Evolutionary conservation across 2,797 vertebrate species (phyloP).

Genomic region (Triplophysa bombifrons): DNA sequence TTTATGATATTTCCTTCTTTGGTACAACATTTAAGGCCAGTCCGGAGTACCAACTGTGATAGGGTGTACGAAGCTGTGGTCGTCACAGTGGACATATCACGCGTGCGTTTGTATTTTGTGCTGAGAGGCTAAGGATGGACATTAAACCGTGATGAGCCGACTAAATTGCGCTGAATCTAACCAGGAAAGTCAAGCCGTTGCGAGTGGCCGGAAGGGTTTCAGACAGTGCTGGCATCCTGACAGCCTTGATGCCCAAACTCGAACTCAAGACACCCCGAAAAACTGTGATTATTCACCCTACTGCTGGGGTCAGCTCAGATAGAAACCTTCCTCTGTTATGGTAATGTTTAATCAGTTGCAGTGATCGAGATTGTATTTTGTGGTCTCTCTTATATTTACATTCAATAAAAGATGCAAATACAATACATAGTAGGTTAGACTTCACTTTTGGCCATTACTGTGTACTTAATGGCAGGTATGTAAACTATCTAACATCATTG

Average conservation of each 20-base stretch:
- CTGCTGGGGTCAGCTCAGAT: constrained; percentile 5
- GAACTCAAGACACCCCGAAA: constrained; percentile 10
- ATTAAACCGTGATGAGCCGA: constrained; percentile 63
- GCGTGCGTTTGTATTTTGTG: constrained; percentile 25
- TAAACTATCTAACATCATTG: neutral
- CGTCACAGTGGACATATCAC: constrained; percentile 14
- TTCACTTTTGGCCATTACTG: no score
- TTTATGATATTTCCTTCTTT: neutral
- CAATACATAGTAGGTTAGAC: no score
- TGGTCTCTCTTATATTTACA: neutral
- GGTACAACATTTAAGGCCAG: neutral
- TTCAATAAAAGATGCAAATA: neutral
- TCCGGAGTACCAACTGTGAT: neutral
- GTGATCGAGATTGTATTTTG: neutral
- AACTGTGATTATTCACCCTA: neutral
- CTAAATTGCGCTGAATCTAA: constrained; percentile 57
- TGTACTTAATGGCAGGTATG: neutral
- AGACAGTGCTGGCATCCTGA: constrained; percentile 36
- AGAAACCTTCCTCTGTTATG: constrained; percentile 8
- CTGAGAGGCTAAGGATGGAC: constrained; percentile 39
- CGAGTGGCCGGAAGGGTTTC: constrained; percentile 49
- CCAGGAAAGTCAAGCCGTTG: constrained; percentile 59
- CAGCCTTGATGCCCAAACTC: constrained; percentile 8
- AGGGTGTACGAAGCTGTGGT: neutral
- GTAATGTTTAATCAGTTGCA: constrained; percentile 6